Base-by-base conservation (phyloP, 2,113 vertebrate genomes). In the Rhabdomys dilectus region DNA sequence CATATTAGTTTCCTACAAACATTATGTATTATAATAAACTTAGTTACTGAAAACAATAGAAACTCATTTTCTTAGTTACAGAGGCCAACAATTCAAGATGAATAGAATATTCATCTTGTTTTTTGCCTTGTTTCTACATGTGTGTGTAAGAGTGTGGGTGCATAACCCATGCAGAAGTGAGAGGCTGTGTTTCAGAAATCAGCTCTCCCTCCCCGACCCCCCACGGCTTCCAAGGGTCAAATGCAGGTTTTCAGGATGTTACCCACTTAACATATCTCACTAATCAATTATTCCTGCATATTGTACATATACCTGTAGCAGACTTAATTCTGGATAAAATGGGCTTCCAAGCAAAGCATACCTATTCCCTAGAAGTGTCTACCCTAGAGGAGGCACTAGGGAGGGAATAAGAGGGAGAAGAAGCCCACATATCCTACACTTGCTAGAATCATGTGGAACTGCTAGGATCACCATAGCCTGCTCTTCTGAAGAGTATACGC, bases 51-150 rank as follows among this genome's bases (percentile, higher is more conserved):
- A 84, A 42, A 3, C 56, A 84, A 29, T 60, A 84, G 22, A 29
- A 60, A 84, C 13, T 62, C 19, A 48, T 88, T 92, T 7, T 92
- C 22, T 92, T 90, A 76, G n/a, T 58, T 96, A 62, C 39, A 36
- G 39, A 75, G 34, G 19, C n/a, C 45, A 70, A 29, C 85, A 82
- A 42, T 76, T 75, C 80, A 88, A 39, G 82, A 34, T 87, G 9
- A 92, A 22, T 84, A 84, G 56, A 16, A 77, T 72, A 24, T 0
- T 1, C 24, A 5, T 16, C 29, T 73, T n/a, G n/a, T n/a, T n/a
- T n/a, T n/a, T n/a, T n/a, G 19, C 56, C 56, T 82, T 42, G n/a
- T 42, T 60, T 62, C n/a, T 39, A 58, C 34, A 60, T 39, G 13
- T 84, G 34, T 34, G 19, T 62, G 13, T 84, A 42, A 60, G 56